A percentile compares a stretch with the other conserved stretches of the same genome.
phyloP scores from a whole-genome alignment of 2,797 vertebrate species.

The Sylvia borin region DNA sequence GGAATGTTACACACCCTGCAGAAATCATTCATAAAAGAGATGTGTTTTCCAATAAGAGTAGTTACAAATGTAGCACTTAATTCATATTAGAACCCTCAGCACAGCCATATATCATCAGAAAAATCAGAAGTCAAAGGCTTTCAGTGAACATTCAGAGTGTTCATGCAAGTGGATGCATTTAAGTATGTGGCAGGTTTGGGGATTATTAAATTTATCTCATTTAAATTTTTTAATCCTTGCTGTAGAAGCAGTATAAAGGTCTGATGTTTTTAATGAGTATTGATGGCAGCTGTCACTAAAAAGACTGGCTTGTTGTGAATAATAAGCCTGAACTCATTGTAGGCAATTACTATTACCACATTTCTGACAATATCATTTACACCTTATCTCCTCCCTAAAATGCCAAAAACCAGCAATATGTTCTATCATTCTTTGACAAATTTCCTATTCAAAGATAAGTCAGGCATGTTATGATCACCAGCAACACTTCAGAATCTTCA shows the following conservation, averaged over 20 bases:
- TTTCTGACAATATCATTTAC: conserved; percentile 15
- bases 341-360: neutral
- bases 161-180: neutral
- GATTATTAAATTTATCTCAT: neutral
- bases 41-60: conserved; percentile 4
- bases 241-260: neutral
- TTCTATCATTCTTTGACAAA: neutral
- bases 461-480: neutral
- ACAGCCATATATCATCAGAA: neutral
- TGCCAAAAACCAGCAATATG: neutral
- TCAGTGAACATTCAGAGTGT: neutral
- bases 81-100: conserved; percentile 15
- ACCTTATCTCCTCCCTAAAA: conserved; percentile 15
- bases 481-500: neutral
- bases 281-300: conserved; percentile 45
- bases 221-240: conserved; percentile 16
- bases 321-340: neutral
- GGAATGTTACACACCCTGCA: neutral
- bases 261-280: conserved; percentile 29
- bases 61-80: conserved; percentile 23
- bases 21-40: neutral
- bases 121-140: neutral
- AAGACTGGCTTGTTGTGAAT: conserved; percentile 7
- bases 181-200: neutral
- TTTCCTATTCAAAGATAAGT: neutral